Conservation (phyloP, 2,113 vertebrate genomes). For the Mesocricetus auratus region DNA sequence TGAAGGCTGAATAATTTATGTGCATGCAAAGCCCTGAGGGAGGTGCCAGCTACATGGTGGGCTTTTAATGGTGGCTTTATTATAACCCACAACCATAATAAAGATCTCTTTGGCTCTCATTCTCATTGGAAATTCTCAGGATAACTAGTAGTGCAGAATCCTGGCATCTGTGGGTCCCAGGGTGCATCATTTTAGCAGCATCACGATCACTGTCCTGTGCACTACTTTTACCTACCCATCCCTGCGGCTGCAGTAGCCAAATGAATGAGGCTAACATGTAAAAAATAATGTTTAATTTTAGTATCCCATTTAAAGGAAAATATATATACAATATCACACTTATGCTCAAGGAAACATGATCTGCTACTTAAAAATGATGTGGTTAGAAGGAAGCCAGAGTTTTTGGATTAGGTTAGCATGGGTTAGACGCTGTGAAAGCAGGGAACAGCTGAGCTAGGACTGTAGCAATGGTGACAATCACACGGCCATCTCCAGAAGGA, state of each 20-base stretch:
- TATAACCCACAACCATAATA: neutral
- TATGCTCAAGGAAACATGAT: neutral
- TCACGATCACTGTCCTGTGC: neutral
- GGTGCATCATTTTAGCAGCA: neutral
- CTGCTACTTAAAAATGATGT: neutral
- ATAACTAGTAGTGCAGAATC: neutral
- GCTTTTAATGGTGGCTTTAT: neutral
- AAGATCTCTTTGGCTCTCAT: neutral
- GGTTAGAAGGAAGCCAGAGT: neutral
- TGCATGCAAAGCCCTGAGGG: neutral
- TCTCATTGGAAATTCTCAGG: neutral
- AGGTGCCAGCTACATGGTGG: neutral
- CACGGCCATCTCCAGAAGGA: neutral
- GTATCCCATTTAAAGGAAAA: slow-evolving; percentile 32
- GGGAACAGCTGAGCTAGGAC: neutral
- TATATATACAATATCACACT: neutral
- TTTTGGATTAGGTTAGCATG: neutral
- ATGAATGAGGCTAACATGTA: neutral
- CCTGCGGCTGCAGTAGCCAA: neutral
- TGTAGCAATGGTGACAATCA: neutral
- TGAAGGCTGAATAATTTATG: neutral
- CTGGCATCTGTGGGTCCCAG: neutral
- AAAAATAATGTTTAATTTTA: neutral
- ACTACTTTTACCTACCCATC: neutral
- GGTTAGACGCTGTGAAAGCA: neutral